Conservation (phyloP, 1,140 invertebrate genomes). For the Trinorchestia longiramus region DNA sequence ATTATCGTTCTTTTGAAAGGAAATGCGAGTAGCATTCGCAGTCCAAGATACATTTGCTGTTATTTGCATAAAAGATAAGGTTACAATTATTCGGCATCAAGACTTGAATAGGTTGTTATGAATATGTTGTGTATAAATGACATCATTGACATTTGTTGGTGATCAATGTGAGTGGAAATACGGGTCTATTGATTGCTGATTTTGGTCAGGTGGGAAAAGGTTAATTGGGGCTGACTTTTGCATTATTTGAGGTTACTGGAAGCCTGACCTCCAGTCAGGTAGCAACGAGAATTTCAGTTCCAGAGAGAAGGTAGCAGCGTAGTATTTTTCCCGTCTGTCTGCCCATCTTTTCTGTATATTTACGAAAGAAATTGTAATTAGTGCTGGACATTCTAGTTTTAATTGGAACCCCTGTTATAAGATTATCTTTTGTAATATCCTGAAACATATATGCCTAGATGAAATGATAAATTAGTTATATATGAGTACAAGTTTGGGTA, state of each 20-base stretch:
- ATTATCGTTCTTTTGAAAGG: neutral
- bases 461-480: no score
- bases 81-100: neutral
- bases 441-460: neutral
- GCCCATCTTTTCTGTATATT: neutral
- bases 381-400: neutral
- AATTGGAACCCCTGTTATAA: neutral
- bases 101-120: constrained; percentile 18
- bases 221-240: constrained; percentile 42
- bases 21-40: neutral
- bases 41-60: neutral
- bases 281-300: no score
- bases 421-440: neutral
- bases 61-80: constrained; percentile 15
- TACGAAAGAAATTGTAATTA: neutral
- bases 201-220: constrained; percentile 1
- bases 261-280: neutral
- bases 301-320: neutral
- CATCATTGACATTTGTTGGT: neutral
- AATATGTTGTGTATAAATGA: constrained; percentile 6
- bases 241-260: constrained; percentile 14
- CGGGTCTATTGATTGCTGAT: constrained; percentile 22
- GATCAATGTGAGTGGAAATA: neutral
- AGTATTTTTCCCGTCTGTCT: neutral
- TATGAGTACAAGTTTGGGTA: no score